Conservation (phyloP, 2,888 invertebrate genomes). For the Chrysodeixis includens region DNA sequence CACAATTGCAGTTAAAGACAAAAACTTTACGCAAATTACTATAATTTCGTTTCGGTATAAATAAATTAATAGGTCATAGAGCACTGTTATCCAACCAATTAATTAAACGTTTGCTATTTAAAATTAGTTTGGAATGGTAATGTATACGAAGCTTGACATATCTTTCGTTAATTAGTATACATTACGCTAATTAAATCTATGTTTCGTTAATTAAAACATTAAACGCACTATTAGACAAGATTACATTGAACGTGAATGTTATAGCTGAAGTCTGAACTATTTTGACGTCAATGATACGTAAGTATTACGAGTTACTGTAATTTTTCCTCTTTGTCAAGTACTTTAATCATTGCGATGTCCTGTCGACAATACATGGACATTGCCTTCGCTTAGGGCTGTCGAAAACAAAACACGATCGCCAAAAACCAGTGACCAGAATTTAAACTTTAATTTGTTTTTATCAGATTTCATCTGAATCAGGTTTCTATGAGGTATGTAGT, state of each 20-base stretch:
- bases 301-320: not conserved
- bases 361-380: slow-evolving; percentile 72
- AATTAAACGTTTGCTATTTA: slow-evolving; percentile 69
- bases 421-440: slow-evolving; percentile 41
- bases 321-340: slow-evolving; percentile 76
- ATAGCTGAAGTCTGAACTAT: not conserved
- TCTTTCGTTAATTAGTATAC: slow-evolving; percentile 32
- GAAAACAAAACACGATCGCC: slow-evolving; percentile 25
- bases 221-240: not conserved
- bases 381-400: slow-evolving; percentile 71
- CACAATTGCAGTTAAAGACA: slow-evolving; percentile 59
- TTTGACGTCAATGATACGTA: not conserved
- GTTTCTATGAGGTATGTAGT: slow-evolving; percentile 23
- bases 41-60: slow-evolving; percentile 67
- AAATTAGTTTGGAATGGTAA: slow-evolving; percentile 58
- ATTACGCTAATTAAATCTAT: slow-evolving; percentile 8
- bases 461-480: slow-evolving; percentile 31
- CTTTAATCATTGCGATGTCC: slow-evolving; percentile 83
- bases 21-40: slow-evolving; percentile 65
- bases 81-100: slow-evolving; percentile 67
- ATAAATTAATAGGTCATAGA: slow-evolving; percentile 66
- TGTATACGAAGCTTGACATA: slow-evolving; percentile 41
- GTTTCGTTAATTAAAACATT: not conserved
- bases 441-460: slow-evolving; percentile 16
- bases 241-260: not conserved